Evolutionary conservation across 2,797 vertebrate genomes (phyloP).

Genomic region (Australoheros facetus): DNA sequence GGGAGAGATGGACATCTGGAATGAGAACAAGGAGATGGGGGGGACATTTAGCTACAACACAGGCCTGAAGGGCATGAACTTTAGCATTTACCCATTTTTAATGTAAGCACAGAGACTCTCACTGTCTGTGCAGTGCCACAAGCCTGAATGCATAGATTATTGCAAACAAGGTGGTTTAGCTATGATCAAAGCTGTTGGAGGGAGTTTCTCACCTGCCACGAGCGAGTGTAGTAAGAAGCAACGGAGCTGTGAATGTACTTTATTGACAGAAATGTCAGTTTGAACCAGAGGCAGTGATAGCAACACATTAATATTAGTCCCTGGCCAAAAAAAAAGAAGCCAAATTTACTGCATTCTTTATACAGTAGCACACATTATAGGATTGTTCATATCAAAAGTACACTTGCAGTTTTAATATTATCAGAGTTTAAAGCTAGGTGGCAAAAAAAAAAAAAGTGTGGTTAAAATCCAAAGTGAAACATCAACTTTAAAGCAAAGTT

Average conservation of each 20-base stretch:
- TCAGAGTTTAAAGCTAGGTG: background rate
- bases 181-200: background rate
- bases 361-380: background rate
- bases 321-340: background rate
- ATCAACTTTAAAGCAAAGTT: background rate
- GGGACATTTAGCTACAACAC: slow-evolving; percentile 58
- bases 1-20: slow-evolving; percentile 65
- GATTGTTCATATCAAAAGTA: background rate
- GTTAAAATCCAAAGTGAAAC: background rate
- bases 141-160: slow-evolving; percentile 2
- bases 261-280: background rate
- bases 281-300: background rate
- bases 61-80: slow-evolving; percentile 27
- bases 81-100: slow-evolving; percentile 44
- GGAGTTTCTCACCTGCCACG: background rate
- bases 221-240: background rate
- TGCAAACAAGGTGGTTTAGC: background rate
- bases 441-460: background rate
- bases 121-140: background rate
- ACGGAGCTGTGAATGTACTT: background rate
- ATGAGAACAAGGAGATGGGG: slow-evolving; percentile 17
- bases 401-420: background rate
- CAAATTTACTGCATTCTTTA: background rate
- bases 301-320: background rate
- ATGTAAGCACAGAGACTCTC: slow-evolving; percentile 16